phyloP scores from a whole-genome alignment of 2,888 invertebrate genomes.

The Azorinus chamasolen region DNA sequence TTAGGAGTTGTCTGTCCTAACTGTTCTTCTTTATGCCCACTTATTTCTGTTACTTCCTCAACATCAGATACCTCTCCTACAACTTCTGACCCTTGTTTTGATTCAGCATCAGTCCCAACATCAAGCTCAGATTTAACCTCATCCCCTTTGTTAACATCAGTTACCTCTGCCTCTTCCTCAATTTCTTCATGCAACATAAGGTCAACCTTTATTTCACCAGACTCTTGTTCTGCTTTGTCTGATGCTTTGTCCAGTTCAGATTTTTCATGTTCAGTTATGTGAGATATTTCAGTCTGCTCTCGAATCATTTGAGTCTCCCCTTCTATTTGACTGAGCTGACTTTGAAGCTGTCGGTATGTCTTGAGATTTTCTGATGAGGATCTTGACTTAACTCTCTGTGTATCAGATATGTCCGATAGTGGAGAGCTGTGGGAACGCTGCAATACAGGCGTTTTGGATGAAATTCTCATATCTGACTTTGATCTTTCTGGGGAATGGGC shows the following conservation, averaged over 20 bases:
- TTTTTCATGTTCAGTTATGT: constrained; percentile 46
- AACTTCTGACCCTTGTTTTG: not conserved
- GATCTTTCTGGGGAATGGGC: constrained; percentile 48
- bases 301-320: constrained; percentile 55
- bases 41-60: constrained; percentile 30
- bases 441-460: constrained; percentile 45
- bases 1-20: constrained; percentile 27
- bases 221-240: constrained; percentile 32
- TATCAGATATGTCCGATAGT: constrained; percentile 43
- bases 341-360: constrained; percentile 48
- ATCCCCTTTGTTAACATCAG: constrained; percentile 17
- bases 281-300: constrained; percentile 63
- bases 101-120: constrained; percentile 26
- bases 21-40: constrained; percentile 12
- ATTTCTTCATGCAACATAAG: constrained; percentile 36
- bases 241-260: constrained; percentile 38
- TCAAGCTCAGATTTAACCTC: constrained; percentile 13
- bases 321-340: constrained; percentile 59
- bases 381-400: constrained; percentile 32
- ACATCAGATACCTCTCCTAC: constrained; percentile 11
- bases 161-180: constrained; percentile 36
- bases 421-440: constrained; percentile 60
- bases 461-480: constrained; percentile 46
- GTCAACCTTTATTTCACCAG: constrained; percentile 26
- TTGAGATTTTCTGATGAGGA: constrained; percentile 31